Percentiles rank a stretch among this genome's conserved stretches.
phyloP scores from a whole-genome alignment of 2,113 vertebrate species.

The Tor tambroides region DNA sequence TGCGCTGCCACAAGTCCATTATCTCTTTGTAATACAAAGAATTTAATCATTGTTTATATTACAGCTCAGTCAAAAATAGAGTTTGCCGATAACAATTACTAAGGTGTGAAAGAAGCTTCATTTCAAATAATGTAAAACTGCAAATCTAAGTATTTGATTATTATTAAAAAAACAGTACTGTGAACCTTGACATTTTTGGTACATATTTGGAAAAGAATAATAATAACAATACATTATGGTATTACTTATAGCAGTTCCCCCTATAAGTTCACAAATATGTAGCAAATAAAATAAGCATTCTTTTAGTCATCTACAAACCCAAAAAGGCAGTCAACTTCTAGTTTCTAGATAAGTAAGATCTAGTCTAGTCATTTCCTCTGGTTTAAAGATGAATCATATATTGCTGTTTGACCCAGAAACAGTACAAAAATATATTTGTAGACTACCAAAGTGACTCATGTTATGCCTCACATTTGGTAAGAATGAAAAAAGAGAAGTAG shows the following conservation, averaged over 20 bases:
- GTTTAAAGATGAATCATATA: neutral
- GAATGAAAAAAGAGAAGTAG: neutral
- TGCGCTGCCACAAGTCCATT: constrained; percentile 56
- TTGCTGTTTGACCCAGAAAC: neutral
- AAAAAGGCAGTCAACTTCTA: neutral
- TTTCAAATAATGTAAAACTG: neutral
- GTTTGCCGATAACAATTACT: neutral
- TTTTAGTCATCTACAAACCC: neutral
- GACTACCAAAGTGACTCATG: neutral
- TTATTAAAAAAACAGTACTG: neutral
- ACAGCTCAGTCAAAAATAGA: neutral
- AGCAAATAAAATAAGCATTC: neutral
- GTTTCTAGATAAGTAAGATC: neutral
- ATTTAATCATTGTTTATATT: neutral
- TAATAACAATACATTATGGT: neutral
- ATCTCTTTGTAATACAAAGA: neutral
- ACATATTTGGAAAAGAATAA: no score
- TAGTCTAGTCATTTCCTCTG: neutral
- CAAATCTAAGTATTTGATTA: neutral
- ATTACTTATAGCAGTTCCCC: no score
- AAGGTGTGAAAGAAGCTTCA: neutral
- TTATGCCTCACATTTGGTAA: neutral
- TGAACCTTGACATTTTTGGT: no score
- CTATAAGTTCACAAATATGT: neutral
- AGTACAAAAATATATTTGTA: neutral